These are phyloP conservation scores for Anthopleura xanthogrammica DNA, from an alignment of 92 coral and sea anemone genomes.

Conservation along the genomic window DNA sequence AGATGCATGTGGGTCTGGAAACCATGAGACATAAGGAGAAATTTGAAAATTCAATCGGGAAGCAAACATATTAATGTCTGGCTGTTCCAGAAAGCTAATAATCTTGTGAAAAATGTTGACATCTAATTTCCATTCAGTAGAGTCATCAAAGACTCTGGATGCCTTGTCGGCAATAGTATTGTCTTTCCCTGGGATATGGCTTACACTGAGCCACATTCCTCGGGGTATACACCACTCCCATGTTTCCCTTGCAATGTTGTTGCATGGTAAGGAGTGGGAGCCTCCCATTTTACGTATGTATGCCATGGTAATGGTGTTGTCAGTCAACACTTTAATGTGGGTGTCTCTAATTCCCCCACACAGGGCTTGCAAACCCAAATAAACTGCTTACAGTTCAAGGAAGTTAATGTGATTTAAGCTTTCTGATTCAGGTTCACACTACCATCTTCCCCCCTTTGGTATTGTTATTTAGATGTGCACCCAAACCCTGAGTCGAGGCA, in stretches of 20 bases:
- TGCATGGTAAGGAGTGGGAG: conserved; percentile 30
- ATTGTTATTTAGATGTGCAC: conserved; percentile 24
- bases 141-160: conserved; percentile 39
- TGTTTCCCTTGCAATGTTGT: conserved; percentile 1
- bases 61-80: conserved; percentile 51
- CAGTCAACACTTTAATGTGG: neutral
- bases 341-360: neutral
- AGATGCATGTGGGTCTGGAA: conserved; percentile 48
- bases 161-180: conserved; percentile 47
- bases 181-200: conserved; percentile 43
- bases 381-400: conserved; percentile 32
- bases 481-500: conserved; percentile 51
- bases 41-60: conserved; percentile 46
- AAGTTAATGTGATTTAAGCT: conserved; percentile 26
- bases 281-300: conserved; percentile 46
- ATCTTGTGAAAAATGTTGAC: conserved; percentile 28
- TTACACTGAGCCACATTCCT: conserved; percentile 31
- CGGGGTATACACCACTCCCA: conserved; percentile 49
- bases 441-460: conserved; percentile 21
- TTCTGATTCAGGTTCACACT: conserved; percentile 2
- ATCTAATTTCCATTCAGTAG: conserved; percentile 47
- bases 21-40: conserved; percentile 41
- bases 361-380: conserved; percentile 34
- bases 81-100: conserved; percentile 18
- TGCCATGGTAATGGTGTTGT: conserved; percentile 32